A percentile compares a stretch with the other conserved stretches of the same genome.
Conservation (phyloP, 35 echinoderm and acorn worm genomes). For the Amphiura filiformis region DNA sequence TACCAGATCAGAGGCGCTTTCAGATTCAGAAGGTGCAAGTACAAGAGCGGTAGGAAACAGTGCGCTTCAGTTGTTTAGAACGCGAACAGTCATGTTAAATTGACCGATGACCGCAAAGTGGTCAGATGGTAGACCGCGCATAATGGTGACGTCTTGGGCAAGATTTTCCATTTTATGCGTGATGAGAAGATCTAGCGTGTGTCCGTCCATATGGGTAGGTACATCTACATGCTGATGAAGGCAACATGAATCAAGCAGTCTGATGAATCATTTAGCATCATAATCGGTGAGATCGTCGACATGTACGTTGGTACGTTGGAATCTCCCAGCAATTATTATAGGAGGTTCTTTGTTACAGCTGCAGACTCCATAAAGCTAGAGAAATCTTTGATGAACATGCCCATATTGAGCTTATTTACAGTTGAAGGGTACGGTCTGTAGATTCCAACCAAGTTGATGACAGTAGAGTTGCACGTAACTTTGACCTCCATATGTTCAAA, state of each 20-base stretch:
- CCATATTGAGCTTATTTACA: not conserved
- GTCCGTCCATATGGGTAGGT: not conserved
- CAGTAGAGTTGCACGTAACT: not conserved
- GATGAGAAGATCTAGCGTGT: not conserved
- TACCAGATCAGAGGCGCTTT: not conserved
- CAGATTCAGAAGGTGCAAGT: not conserved
- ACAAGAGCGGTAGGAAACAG: not conserved
- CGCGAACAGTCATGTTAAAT: not conserved
- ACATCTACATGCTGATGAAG: not conserved
- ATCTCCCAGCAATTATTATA: conserved; percentile 7
- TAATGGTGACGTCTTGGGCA: not conserved
- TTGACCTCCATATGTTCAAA: conserved; percentile 15
- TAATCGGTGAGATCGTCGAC: not conserved
- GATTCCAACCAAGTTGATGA: not conserved
- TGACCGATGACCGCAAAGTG: conserved; percentile 6
- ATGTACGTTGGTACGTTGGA: conserved; percentile 16
- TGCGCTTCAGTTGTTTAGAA: not conserved
- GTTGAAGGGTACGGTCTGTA: not conserved
- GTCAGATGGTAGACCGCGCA: not conserved
- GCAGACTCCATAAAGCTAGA: conserved; percentile 6
- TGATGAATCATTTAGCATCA: not conserved
- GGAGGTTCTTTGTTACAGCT: not conserved
- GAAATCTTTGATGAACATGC: conserved; percentile 6
- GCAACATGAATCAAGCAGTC: not conserved
- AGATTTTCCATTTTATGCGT: not conserved